Base-by-base conservation (phyloP, 2,113 vertebrate genomes). In the Empidonax alnorum region DNA sequence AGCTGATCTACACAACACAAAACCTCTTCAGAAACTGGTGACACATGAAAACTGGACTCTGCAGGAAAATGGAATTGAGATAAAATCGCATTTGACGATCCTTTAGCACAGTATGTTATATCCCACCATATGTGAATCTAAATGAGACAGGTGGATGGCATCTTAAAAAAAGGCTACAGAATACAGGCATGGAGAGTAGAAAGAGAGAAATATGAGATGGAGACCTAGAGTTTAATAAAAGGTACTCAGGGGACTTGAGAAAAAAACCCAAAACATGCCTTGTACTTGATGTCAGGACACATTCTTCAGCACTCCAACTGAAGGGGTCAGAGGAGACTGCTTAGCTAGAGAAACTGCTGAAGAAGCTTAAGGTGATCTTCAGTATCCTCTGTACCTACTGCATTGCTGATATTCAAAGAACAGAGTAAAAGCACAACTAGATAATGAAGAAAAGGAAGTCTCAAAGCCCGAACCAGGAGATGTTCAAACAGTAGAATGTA, bases 331-430 rank as follows among this genome's bases (percentile, higher is more conserved):
- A 87, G 52, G 39, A 87, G 69, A 77, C 39, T 56, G 75, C 79
- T 79, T n/a, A 35, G 62, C 66, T 65, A 66, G 44, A 75, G 33
- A 89, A 91, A 79, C 52, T 72, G 56, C 81, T 75, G 74, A 79
- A 81, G 78, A 87, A 87, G 77, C 81, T 91, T 33, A 73, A 87
- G 63, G 84, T 77, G 77, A 77, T 89, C 42, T 77, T 55, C 55
- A 74, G 21, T 47, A 66, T 56, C 47, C 86, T 56, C 58, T 65
- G 66, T 11, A 53, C 28, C 55, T 37, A 41, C 28, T 33, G 33
- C 65, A 91, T 5, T 37, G 85, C 74, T 44, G 66, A 28, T 46
- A 87, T 9, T 14, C 53, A 68, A 24, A 75, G 41, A 42, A 65
- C 27, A 87, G 27, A 24, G 52, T 33, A 73, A 87, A 91, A 49